phyloP scores from a whole-genome alignment of 2,888 invertebrate species.

The Drosophila cognata region DNA sequence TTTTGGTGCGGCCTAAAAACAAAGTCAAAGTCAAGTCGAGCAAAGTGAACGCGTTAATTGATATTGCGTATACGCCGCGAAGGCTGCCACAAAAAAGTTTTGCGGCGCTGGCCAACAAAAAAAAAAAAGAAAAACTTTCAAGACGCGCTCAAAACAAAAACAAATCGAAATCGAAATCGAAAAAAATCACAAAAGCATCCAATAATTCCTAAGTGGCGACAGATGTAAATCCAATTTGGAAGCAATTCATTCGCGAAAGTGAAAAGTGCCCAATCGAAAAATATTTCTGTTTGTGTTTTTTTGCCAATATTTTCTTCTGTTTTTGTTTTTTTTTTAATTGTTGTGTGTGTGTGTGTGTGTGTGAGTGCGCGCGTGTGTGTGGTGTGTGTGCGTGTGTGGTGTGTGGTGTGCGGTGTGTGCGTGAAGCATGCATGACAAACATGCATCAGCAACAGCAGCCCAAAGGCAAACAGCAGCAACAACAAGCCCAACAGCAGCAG shows the following conservation, averaged over 20 bases:
- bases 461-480: conserved; percentile 24
- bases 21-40: conserved; percentile 56
- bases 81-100: conserved; percentile 28
- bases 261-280: conserved; percentile 1
- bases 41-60: conserved; percentile 67
- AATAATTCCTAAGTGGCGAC: background rate
- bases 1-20: conserved; percentile 38
- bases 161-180: background rate
- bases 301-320: conserved; percentile 12
- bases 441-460: conserved; percentile 39
- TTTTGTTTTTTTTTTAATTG: conserved; percentile 21
- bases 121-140: conserved; percentile 23
- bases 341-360: conserved; percentile 17
- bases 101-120: conserved; percentile 5
- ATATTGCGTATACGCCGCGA: conserved; percentile 66
- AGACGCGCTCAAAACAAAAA: conserved; percentile 13
- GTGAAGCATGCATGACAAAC: conserved; percentile 44
- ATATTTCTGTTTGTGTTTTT: conserved; percentile 5
- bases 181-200: background rate
- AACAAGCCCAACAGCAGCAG: conserved; percentile 20
- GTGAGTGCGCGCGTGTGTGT: conserved; percentile 4
- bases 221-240: background rate
- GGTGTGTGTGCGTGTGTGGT: conserved; percentile 7
- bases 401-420: conserved; percentile 16
- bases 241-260: background rate